Evolutionary conservation across 2,888 invertebrate species (phyloP).

Genomic region (Himalopsyche anomala): DNA sequence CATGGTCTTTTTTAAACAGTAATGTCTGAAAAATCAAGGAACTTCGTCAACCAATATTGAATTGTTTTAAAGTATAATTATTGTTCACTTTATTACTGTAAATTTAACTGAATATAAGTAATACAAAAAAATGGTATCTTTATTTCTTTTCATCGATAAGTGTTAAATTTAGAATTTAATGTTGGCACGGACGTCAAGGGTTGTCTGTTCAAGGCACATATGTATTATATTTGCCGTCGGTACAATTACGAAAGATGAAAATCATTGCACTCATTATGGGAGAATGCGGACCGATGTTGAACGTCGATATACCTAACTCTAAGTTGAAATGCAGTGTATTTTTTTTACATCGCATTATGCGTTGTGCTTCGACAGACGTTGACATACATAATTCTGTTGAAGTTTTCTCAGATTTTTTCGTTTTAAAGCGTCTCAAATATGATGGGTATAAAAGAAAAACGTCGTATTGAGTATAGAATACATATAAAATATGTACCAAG

Average conservation of each 20-base stretch:
- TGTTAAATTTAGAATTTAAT: no score
- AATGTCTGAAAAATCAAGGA: no score
- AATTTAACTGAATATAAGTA: no score
- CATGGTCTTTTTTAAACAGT: no score
- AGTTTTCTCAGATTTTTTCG: neutral
- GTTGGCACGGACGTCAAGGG: neutral
- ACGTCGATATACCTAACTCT: constrained; percentile 17
- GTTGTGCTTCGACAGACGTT: constrained; percentile 16
- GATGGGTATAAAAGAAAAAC: no score
- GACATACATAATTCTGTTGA: constrained; percentile 14
- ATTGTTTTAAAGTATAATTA: no score
- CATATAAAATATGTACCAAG: no score
- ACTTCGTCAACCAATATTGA: no score
- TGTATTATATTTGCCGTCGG: constrained; percentile 36
- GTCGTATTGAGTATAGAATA: no score
- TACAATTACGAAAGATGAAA: constrained; percentile 61
- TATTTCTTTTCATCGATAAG: no score
- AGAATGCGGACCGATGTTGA: constrained; percentile 57
- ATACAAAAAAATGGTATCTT: no score
- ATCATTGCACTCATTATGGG: constrained; percentile 60
- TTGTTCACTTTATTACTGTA: no score
- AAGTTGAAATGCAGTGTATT: neutral
- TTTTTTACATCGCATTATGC: constrained; percentile 22
- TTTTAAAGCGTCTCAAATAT: neutral
- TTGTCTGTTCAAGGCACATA: neutral